These are phyloP conservation scores for Sinelater perroti DNA, from an alignment of 2,888 invertebrate species.

Conservation along the genomic window DNA sequence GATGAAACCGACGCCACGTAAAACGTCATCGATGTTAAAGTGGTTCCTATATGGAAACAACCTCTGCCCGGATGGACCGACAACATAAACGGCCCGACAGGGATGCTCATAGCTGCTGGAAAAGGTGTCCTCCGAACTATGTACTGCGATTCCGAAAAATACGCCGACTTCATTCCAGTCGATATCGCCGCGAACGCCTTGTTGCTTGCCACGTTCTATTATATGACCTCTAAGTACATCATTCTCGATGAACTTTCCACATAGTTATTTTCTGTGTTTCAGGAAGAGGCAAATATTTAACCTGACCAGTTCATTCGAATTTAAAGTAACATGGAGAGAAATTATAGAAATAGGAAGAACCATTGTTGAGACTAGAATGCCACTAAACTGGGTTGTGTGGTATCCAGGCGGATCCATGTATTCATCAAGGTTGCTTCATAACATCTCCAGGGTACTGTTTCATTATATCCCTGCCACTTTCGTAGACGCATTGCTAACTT, in stretches of 20 bases:
- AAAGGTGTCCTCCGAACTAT: constrained; percentile 91
- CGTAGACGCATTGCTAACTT: constrained; percentile 78
- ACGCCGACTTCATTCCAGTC: constrained; percentile 83
- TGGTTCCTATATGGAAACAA: constrained; percentile 87
- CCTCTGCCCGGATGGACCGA: constrained; percentile 92
- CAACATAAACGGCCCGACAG: constrained; percentile 92
- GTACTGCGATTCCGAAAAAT: constrained; percentile 81
- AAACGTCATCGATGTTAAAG: constrained; percentile 49
- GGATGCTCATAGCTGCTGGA: constrained; percentile 82
- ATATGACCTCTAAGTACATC: constrained; percentile 65
- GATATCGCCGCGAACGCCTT: constrained; percentile 80
- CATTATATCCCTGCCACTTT: constrained; percentile 92
- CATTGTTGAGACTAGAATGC: constrained; percentile 79
- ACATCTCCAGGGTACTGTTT: constrained; percentile 83
- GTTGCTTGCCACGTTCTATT: constrained; percentile 61
- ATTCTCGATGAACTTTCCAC: constrained; percentile 14
- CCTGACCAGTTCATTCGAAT: constrained; percentile 82
- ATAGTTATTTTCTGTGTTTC: constrained; percentile 45
- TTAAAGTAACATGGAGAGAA: constrained; percentile 87
- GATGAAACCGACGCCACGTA: background rate
- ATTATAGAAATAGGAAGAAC: constrained; percentile 83
- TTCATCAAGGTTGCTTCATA: constrained; percentile 77
- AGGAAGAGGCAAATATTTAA: constrained; percentile 72
- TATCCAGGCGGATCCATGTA: constrained; percentile 89
- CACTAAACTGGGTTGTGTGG: constrained; percentile 88